A percentile compares a stretch with the other conserved stretches of the same genome.
phyloP scores from a whole-genome alignment of 1,140 invertebrate genomes.

The Portunus trituberculatus region DNA sequence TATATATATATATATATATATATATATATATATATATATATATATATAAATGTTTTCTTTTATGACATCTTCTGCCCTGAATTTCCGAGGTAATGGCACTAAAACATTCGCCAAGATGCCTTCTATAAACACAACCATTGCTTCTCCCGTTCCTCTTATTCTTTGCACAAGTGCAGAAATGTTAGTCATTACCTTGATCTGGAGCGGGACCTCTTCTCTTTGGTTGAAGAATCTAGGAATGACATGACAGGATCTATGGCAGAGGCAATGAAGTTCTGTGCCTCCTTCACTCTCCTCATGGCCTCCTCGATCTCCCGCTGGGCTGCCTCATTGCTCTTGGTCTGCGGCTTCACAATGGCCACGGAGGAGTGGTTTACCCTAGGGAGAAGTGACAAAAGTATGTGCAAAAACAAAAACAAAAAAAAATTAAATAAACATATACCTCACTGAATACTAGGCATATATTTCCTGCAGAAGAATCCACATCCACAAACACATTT shows the following conservation, averaged over 20 bases:
- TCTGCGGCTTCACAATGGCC: constrained; percentile 94
- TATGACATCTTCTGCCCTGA: too few species aligned
- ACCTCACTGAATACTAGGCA: too few species aligned
- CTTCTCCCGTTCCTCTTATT: background rate
- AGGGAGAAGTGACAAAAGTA: constrained; percentile 70
- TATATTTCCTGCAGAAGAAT: too few species aligned
- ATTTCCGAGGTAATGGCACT: too few species aligned
- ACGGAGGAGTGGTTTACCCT: constrained; percentile 93
- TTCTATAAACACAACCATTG: background rate
- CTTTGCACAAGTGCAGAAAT: constrained; percentile 12
- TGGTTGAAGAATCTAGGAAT: constrained; percentile 78
- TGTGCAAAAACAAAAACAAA: background rate
- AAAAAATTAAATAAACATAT: background rate
- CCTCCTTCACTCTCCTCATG: constrained; percentile 97
- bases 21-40: too few species aligned
- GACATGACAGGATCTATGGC: constrained; percentile 88
- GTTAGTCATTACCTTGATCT: constrained; percentile 67
- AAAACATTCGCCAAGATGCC: background rate
- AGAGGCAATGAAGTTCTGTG: constrained; percentile 94
- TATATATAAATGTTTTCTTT: too few species aligned
- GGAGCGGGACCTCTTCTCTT: constrained; percentile 70
- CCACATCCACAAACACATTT: too few species aligned
- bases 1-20: too few species aligned
- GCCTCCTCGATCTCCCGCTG: constrained; percentile 98
- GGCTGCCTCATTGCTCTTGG: constrained; percentile 96